A percentile compares a stretch with the other conserved stretches of the same genome.
Conservation (phyloP, 2,113 vertebrate species). For the Lepidothrix coronata region DNA sequence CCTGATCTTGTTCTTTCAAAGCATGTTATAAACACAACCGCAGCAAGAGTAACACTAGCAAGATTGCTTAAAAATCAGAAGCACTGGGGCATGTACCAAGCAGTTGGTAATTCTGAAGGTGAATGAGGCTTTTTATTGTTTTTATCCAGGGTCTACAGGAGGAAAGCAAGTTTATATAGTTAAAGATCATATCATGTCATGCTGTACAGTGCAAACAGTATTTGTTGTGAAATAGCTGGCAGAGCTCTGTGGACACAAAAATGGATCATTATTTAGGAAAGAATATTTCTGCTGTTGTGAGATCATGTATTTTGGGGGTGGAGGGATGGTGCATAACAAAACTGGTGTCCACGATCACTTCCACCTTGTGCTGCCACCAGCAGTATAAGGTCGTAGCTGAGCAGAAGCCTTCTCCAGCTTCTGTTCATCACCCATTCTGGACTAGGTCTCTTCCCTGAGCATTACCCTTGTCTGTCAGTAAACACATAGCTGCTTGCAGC, state of each 20-base stretch:
- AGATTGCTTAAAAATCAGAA: neutral
- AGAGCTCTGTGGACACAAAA: slow-evolving; percentile 13
- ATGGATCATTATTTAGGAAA: neutral
- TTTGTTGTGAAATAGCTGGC: neutral
- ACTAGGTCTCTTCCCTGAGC: neutral
- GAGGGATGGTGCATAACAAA: neutral
- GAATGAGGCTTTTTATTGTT: neutral
- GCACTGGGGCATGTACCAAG: neutral
- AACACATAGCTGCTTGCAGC: neutral
- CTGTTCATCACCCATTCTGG: neutral
- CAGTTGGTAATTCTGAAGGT: neutral
- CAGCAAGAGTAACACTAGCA: neutral
- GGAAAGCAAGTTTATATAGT: neutral
- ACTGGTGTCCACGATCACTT: neutral
- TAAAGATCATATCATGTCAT: neutral
- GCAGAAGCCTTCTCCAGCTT: neutral
- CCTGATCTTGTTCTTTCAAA: neutral
- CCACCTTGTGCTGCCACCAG: neutral
- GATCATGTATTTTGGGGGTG: neutral
- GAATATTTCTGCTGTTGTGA: neutral
- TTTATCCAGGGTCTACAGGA: slow-evolving; percentile 4
- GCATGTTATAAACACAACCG: neutral
- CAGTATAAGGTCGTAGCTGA: neutral
- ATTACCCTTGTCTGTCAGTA: neutral
- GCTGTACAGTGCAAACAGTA: neutral